Evolutionary conservation across 2,113 vertebrate species (phyloP), one percentile per base, ranked within the genome.

Genomic region (Pollimyrus isidori): DNA sequence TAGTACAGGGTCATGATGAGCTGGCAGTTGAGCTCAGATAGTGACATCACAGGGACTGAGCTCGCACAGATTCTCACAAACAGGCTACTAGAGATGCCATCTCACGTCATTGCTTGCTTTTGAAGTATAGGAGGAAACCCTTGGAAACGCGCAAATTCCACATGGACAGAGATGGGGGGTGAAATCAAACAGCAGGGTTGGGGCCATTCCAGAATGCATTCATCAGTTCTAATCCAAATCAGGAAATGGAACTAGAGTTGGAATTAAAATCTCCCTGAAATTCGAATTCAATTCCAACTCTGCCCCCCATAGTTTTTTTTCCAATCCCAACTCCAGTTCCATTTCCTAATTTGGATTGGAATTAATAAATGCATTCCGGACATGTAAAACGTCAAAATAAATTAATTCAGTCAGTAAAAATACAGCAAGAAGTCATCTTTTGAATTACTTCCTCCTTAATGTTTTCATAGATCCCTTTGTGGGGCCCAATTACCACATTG

Each of bases 401-500:
- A 62, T 62, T n/a, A 13, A 80, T 80, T 80, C 7, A 5, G 15
- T 19, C 17, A 80, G 5, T 80, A n/a, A 83, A 42, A 83, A 42
- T 7, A 7, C 4, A 82, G 76, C 19, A 46, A 83, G 13, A 46
- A 46, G 19, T 17, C 3, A 49, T 52, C 52, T 30, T 11, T 58
- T 42, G 42, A 65, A 3, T 45, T 5, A 19, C 19, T 42, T 56
- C 49, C 52, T 58, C 13, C n/a, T 5, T 17, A 42, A n/a, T 26
- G 58, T 84, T 87, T 83, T 91, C 26, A 4, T 90, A 98, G 97
- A 93, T 93, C 97, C 97, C 4, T 98, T 98, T 80, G 97, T 97
- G 90, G 97, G 97, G 69, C 97, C 97, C 58, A 98, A 97, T 89
- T 97, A 97, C 93, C 97, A 98, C 92, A 97, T 98, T 46, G 97